Evolutionary conservation across 2,113 vertebrate genomes (phyloP), one percentile per base, ranked within the genome.

Genomic region (Lethenteron reissneri): DNA sequence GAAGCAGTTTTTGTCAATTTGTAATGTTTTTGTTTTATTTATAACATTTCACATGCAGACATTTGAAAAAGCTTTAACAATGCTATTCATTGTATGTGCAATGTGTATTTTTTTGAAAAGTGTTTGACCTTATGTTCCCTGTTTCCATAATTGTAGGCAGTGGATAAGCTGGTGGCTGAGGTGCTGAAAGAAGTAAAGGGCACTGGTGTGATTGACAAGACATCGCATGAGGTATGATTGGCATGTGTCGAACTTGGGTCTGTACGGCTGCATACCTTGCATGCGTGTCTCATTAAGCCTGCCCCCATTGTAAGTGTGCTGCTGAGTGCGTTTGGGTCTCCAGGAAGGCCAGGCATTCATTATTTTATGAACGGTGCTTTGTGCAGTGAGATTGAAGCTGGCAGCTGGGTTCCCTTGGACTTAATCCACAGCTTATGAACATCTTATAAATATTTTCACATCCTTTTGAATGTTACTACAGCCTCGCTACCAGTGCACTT

Each of bases 121-220:
- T 72, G 10, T 56, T 64, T 14, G n/a, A 62, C 21, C 57, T 57
- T 69, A 19, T 19, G 10, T 72, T 69, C 62, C 57, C 73, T 76
- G 78, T 1, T 75, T 62, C 41, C 41, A 41, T 41, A 41, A 41
- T 77, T 79, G 25, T 72, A 97, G 94, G 81, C 86, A 3, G 89
- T 91, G 56, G 77, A 85, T 73, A 84, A 80, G 75, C 84, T 97
- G 59, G 81, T 95, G 74, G 83, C 87, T 78, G 84, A 85, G 57
- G 80, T 97, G 69, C 75, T 95, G 12, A 95, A 89, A 78, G 94
- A 97, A 80, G 94, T 86, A 70, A 75, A 73, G 7, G 77, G 76
- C 72, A 81, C 82, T 2, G 82, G 78, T 60, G 83, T 81, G 76
- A 87, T 95, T 71, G 78, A 64, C 1, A 81, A 84, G 57, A 79